Evolutionary conservation across 2,113 vertebrate genomes (phyloP).

Genomic region (Ictalurus furcatus): DNA sequence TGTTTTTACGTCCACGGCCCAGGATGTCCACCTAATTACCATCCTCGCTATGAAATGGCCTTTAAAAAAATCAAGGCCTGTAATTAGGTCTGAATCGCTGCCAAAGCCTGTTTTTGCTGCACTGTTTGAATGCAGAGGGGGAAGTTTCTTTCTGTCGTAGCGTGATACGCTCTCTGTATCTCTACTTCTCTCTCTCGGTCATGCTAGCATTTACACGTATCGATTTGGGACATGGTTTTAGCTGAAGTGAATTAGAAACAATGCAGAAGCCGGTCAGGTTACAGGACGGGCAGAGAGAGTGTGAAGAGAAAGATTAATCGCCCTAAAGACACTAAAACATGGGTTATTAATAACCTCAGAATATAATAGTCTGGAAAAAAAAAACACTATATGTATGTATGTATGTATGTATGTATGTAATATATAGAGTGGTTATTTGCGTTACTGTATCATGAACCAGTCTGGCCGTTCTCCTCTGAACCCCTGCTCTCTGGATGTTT

Average conservation of each 20-base stretch:
- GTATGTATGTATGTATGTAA: no score
- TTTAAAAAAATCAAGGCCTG: constrained; percentile 66
- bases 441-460: background rate
- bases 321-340: background rate
- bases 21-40: constrained; percentile 71
- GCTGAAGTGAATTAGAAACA: background rate
- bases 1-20: constrained; percentile 43
- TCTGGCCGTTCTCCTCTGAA: background rate
- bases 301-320: background rate
- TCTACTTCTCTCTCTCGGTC: constrained; percentile 39
- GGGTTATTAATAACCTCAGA: background rate
- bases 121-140: constrained; percentile 63
- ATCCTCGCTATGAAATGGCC: constrained; percentile 63
- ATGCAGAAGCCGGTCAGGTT: no score
- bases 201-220: background rate
- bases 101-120: constrained; percentile 61
- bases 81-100: constrained; percentile 70
- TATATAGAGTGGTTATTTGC: background rate
- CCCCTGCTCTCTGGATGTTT: background rate
- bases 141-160: constrained; percentile 62
- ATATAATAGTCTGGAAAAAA: background rate
- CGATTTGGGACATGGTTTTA: background rate
- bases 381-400: no score
- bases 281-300: background rate
- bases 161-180: constrained; percentile 14